Evolutionary conservation across 2,113 vertebrate species (phyloP).

Genomic region (Apeltes quadracus): DNA sequence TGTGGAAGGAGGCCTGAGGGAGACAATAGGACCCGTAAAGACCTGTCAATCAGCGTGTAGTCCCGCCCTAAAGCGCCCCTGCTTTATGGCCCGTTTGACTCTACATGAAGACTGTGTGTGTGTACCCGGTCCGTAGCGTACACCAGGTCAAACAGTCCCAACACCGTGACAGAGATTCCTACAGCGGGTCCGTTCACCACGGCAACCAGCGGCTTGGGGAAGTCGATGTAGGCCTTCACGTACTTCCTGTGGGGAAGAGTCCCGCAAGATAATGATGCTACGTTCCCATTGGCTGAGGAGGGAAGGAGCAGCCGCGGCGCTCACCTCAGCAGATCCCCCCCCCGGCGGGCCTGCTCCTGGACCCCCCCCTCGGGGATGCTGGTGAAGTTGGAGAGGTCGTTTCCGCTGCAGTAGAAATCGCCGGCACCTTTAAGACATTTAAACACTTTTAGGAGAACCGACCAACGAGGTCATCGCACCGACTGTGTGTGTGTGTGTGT

Average conservation of each 20-base stretch:
- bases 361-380: conserved; percentile 59
- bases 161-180: conserved; percentile 53
- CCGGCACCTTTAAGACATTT: conserved; percentile 82
- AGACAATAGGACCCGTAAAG: background rate
- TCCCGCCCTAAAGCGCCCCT: too few species aligned
- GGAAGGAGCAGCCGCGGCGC: background rate
- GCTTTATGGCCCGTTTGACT: too few species aligned
- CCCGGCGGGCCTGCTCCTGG: conserved; percentile 72
- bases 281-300: too few species aligned
- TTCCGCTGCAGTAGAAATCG: conserved; percentile 93
- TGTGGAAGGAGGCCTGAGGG: conserved; percentile 70
- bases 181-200: conserved; percentile 74
- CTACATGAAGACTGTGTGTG: background rate
- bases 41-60: too few species aligned
- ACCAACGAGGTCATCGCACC: too few species aligned
- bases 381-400: conserved; percentile 89
- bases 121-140: conserved; percentile 66
- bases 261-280: background rate
- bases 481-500: background rate
- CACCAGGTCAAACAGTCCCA: conserved; percentile 71
- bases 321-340: conserved; percentile 73
- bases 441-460: too few species aligned
- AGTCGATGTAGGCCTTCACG: conserved; percentile 70
- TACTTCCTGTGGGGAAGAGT: conserved; percentile 46
- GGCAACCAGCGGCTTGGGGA: conserved; percentile 68